Conservation (phyloP, 92 coral and sea anemone genomes). For the Porites divaricata region DNA sequence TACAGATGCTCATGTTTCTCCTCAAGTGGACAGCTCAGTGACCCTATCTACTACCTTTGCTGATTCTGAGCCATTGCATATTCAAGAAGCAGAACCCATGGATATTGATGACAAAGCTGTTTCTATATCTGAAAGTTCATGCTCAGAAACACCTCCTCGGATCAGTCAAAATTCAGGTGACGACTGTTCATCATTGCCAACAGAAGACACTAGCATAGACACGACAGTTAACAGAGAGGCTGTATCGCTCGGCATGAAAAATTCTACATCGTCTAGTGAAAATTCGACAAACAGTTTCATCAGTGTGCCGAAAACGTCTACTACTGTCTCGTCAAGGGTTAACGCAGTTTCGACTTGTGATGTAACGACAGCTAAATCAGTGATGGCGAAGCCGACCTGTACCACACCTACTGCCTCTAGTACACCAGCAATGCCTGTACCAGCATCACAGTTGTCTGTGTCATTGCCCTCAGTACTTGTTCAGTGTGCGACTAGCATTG, state of each 20-base stretch:
- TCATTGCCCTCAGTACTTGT: not conserved
- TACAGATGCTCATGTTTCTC: not conserved
- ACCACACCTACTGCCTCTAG: not conserved
- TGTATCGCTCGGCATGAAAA: not conserved
- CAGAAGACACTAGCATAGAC: not conserved
- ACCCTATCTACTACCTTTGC: not conserved
- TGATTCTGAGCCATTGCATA: not conserved
- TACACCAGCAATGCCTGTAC: not conserved
- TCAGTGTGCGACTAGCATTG: conserved; percentile 1
- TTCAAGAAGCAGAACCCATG: not conserved
- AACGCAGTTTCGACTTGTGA: not conserved
- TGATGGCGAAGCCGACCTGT: not conserved
- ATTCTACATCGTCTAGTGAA: not conserved
- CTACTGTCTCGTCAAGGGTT: not conserved
- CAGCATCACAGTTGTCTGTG: not conserved
- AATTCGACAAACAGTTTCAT: not conserved
- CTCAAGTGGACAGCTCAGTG: not conserved
- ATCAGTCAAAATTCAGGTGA: not conserved
- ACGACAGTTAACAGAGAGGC: not conserved
- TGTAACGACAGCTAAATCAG: not conserved
- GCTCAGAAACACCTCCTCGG: not conserved
- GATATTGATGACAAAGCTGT: not conserved
- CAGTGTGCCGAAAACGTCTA: not conserved
- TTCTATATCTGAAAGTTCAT: not conserved
- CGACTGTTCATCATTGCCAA: not conserved